These are phyloP conservation scores for cattle (Bos taurus) DNA, from an alignment of 2,113 vertebrate genomes.

Conservation along the genomic window ARS-UCD2.0 NC_037329.1:107004001-107004500, in stretches of 20 bases:
- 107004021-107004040: constrained; percentile 7
- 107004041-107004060: constrained; percentile 14
- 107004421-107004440: constrained; percentile 99
- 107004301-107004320: constrained; percentile 99
- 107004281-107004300: constrained; percentile 95
- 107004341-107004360: constrained; percentile 97
- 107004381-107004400: constrained; percentile 99
- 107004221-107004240: constrained; percentile 98
- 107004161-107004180: constrained; percentile 43
- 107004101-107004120: constrained; percentile 58
- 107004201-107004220: constrained; percentile 83
- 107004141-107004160: background rate
- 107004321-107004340: constrained; percentile 98
- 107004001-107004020: constrained; percentile 58
- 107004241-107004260: constrained; percentile 99
- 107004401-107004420: constrained; percentile 96
- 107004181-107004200: constrained; percentile 33
- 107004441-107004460: constrained; percentile 97
- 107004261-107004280: constrained; percentile 99
- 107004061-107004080: constrained; percentile 24
- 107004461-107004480: constrained; percentile 99
- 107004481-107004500: constrained; percentile 47
- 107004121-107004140: constrained; percentile 51
- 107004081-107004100: constrained; percentile 46
- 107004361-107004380: constrained; percentile 98